A percentile compares a stretch with the other conserved stretches of the same genome.
phyloP scores from a whole-genome alignment of 35 echinoderm and acorn worm genomes.

The Apostichopus japonicus region DNA sequence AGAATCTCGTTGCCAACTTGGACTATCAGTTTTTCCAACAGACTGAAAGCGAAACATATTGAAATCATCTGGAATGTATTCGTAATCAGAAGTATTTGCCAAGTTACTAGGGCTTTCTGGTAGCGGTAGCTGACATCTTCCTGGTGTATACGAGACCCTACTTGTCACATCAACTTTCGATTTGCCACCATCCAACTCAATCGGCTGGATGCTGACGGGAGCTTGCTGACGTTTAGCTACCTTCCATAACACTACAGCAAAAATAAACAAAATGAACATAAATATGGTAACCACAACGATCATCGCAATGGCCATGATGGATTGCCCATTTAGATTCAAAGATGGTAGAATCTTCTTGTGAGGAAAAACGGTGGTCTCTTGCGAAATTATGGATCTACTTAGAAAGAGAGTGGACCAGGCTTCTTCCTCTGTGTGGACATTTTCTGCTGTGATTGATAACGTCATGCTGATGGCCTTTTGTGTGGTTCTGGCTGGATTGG shows the following conservation, averaged over 20 bases:
- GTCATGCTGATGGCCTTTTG: not conserved
- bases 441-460: not conserved
- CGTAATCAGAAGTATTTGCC: not conserved
- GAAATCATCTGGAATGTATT: not conserved
- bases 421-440: not conserved
- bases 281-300: not conserved
- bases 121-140: not conserved
- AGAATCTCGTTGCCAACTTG: too few species aligned
- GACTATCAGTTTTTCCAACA: not conserved
- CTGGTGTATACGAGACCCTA: not conserved
- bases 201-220: not conserved
- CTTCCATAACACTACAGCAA: not conserved
- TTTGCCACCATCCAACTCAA: not conserved
- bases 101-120: not conserved
- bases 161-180: not conserved
- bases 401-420: not conserved
- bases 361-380: not conserved
- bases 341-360: not conserved
- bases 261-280: not conserved
- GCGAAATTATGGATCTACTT: not conserved
- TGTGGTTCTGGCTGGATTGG: too few species aligned
- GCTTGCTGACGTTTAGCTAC: not conserved
- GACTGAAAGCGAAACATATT: not conserved
- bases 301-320: not conserved
- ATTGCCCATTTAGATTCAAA: not conserved